Evolutionary conservation across 2,888 invertebrate genomes (phyloP).

Genomic region (Dynastes grantii): DNA sequence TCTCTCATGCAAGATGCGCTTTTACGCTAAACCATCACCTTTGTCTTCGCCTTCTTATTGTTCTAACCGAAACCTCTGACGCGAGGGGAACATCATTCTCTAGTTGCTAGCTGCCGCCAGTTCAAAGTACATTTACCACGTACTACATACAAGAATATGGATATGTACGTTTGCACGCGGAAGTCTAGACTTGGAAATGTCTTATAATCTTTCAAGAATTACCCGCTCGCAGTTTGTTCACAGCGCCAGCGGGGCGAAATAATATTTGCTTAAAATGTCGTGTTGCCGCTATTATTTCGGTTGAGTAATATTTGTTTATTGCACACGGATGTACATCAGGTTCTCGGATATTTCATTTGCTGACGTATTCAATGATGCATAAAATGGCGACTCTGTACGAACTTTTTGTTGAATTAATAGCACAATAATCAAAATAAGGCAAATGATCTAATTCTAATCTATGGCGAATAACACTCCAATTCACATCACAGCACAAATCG

Average conservation of each 20-base stretch:
- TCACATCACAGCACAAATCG: neutral
- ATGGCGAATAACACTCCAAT: neutral
- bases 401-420: neutral
- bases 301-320: neutral
- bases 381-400: neutral
- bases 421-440: neutral
- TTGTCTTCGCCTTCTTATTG: conserved; percentile 13
- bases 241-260: neutral
- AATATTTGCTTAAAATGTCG: conserved; percentile 11
- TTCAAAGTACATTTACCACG: no score
- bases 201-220: conserved; percentile 42
- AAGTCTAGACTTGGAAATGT: conserved; percentile 47
- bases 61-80: conserved; percentile 22
- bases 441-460: neutral
- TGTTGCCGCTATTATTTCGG: no score
- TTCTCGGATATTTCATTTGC: neutral
- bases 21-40: neutral
- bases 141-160: conserved; percentile 1
- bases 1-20: neutral
- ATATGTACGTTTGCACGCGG: neutral
- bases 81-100: no score
- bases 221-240: conserved; percentile 5
- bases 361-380: neutral
- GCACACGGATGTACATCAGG: neutral
- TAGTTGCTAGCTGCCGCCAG: no score